Evolutionary conservation across 2,113 vertebrate species (phyloP).

Genomic region (Nothobranchius kuhntae): DNA sequence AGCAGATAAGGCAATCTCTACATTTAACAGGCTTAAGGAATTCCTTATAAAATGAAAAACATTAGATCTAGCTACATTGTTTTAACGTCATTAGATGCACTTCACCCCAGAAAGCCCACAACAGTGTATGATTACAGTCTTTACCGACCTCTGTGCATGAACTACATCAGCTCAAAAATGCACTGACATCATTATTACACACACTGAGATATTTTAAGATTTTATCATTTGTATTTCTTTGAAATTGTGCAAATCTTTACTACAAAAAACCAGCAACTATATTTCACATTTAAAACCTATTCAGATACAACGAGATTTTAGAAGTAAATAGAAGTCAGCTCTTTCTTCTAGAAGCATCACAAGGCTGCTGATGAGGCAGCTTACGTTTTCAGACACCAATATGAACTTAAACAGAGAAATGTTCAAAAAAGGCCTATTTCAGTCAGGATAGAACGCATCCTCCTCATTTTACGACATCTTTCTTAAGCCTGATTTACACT

Average conservation of each 20-base stretch:
- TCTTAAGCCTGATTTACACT: too few relatives aligned
- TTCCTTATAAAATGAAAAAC: too few relatives aligned
- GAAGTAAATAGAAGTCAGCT: constrained; percentile 1
- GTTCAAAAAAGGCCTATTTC: background rate
- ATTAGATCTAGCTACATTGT: constrained; percentile 5
- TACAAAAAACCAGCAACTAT: background rate
- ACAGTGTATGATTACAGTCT: background rate
- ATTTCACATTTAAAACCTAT: background rate
- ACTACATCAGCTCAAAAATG: background rate
- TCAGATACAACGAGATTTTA: background rate
- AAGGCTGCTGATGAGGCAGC: too few relatives aligned
- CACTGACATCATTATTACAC: background rate
- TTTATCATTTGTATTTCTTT: background rate
- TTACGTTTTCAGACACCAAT: too few relatives aligned
- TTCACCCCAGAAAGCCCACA: background rate
- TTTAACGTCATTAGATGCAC: constrained; percentile 23
- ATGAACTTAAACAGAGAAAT: too few relatives aligned
- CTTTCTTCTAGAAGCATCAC: background rate
- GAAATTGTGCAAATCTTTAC: background rate
- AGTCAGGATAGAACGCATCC: background rate
- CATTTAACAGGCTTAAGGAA: too few relatives aligned
- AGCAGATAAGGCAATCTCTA: constrained; percentile 30
- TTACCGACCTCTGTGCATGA: background rate
- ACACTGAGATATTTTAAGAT: background rate
- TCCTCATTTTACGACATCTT: background rate